Evolutionary conservation across 1,140 invertebrate genomes (phyloP), one percentile per base, ranked within the genome.

Genomic region (Heterodera carotae): DNA sequence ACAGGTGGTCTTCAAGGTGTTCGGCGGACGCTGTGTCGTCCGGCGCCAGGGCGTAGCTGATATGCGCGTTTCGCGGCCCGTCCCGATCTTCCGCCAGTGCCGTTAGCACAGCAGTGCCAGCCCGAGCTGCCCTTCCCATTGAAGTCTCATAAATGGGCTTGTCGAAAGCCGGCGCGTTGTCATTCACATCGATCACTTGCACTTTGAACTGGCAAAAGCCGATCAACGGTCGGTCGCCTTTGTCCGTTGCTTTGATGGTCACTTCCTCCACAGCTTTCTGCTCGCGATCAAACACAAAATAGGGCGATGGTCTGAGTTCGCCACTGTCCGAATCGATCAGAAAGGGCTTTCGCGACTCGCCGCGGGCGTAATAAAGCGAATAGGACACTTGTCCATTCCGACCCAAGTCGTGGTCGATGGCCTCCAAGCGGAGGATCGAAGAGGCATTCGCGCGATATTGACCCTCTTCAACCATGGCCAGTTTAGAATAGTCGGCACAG

Each of bases 201-300:
- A 86, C 85, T 15, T 81, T 83, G 71, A 86, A 86, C 60, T 86
- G 84, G 76, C 85, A 86, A 70, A 86, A 86, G 43, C 85, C 85
- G 68, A 86, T 86, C 48, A 86, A 62, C 10, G 85, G 85, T 7
- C 85, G 80, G 39, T 87, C 85, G 22, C 84, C 85, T 56, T 80
- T 82, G 64, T 86, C 85, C 7, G 85, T 86, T 22, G 84, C 84
- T 66, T 86, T 86, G 15, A 86, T 84, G 34, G 85, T 86, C 25
- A 86, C 85, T 31, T 86, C 85, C 66, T 86, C 85, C 34, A 78
- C 72, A 15, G 82, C 76, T 27, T 80, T 75, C 18, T 59, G 71
- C 75, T 86, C 85, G 27, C 85, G 69, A 76, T 86, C 85, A 34
- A 86, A 86, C 15, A 86, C 73, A 64, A 87, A 85, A 77, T 84